Evolutionary conservation across 2,113 vertebrate genomes (phyloP), one percentile per base, ranked within the genome.

Genomic region (Hippocampus mohnikei): DNA sequence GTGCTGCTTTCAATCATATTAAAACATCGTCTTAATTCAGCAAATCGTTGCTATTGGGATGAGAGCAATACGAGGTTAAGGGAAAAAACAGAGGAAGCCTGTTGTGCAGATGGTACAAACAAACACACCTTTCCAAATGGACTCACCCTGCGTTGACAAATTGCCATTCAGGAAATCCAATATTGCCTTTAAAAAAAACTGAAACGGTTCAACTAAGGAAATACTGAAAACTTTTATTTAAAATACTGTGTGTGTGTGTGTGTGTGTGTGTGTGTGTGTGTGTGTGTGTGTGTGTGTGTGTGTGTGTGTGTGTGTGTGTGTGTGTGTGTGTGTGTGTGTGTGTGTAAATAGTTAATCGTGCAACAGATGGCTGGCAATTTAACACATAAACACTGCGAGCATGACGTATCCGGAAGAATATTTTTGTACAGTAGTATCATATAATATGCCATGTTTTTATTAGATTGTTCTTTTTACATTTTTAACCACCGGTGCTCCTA

Each of bases 321-420:
- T 5, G 5, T 37, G 33, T 37, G 33, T 37, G 33, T 37, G 33
- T 37, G 29, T 5, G 33, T 37, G 33, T 37, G 5, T 25, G 52
- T 16, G 44, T 65, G 33, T 37, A 23, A 62, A 71, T 69, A 18
- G 18, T 9, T 66, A 66, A 71, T 79, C 74, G 70, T 87, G 87
- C 91, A 93, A 93, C 92, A 93, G 90, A 91, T 93, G 89, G 88
- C 91, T 90, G 79, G 60, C 40, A 75, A 5, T 55, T 37, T 55
- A 1, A 25, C 5, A 53, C 29, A 63, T 46, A 37, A 66, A 21
- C 16, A 64, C 3, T 37, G 42, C 41, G 52, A 80, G 8, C 29
- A 71, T 71, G 46, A 60, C 25, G 12, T 71, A 18, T 73, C 20
- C 11, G 55, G 13, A 44, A 64, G 7, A 11, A 42, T 52, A 53